These are phyloP conservation scores for Cyprinella venusta DNA, from an alignment of 2,797 vertebrate genomes.

Conservation along the genomic window DNA sequence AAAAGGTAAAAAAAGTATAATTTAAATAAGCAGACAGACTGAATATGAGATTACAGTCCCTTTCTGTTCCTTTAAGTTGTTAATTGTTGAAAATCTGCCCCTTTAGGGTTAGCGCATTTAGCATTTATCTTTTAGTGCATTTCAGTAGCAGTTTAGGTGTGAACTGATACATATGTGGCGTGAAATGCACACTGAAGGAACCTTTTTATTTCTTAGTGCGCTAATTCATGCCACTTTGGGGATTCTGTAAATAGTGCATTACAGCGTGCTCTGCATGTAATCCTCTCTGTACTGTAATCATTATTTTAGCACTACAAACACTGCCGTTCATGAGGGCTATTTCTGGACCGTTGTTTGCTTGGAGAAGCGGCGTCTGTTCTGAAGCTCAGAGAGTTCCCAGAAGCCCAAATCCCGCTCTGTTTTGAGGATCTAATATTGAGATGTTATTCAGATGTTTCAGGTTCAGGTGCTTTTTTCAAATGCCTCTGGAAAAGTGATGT, in stretches of 20 bases:
- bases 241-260: slow-evolving; percentile 68
- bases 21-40: neutral
- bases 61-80: neutral
- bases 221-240: slow-evolving; percentile 68
- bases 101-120: neutral
- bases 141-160: slow-evolving; percentile 23
- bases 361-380: slow-evolving; percentile 77
- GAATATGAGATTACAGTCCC: neutral
- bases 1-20: neutral
- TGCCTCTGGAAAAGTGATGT: slow-evolving; percentile 56
- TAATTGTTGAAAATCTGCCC: neutral
- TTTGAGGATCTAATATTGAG: slow-evolving; percentile 72
- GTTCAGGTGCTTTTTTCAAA: slow-evolving; percentile 57
- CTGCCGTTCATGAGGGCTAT: slow-evolving; percentile 74
- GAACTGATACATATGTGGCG: slow-evolving; percentile 43
- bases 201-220: slow-evolving; percentile 73
- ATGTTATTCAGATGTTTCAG: slow-evolving; percentile 70
- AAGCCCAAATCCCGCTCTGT: slow-evolving; percentile 73
- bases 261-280: slow-evolving; percentile 65
- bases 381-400: slow-evolving; percentile 75
- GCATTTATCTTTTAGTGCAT: neutral
- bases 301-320: slow-evolving; percentile 74
- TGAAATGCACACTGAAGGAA: slow-evolving; percentile 64
- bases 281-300: slow-evolving; percentile 70
- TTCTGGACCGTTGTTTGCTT: slow-evolving; percentile 80